Percentiles rank a stretch among this genome's conserved stretches.
Evolutionary conservation across 2,797 vertebrate species (phyloP).

Genomic region (Garrulus glandarius): DNA sequence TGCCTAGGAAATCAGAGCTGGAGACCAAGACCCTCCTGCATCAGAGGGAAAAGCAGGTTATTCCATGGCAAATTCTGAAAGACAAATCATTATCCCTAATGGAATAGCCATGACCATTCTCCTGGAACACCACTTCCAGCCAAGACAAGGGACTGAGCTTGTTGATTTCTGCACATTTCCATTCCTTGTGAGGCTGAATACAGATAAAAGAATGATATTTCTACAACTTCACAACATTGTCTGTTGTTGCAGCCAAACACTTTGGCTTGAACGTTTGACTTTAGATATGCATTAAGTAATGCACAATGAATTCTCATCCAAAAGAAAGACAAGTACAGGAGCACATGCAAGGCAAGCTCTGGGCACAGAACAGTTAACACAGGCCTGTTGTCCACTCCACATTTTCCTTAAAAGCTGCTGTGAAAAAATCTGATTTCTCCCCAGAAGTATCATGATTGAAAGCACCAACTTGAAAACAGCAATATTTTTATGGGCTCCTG

Average conservation of each 20-base stretch:
- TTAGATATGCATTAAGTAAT: neutral
- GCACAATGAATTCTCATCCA: neutral
- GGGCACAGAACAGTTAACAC: neutral
- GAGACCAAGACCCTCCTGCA: neutral
- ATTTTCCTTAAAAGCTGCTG: neutral
- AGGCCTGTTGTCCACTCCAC: neutral
- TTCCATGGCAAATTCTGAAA: neutral
- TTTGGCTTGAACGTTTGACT: constrained; percentile 1
- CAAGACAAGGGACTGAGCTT: neutral
- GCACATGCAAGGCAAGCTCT: neutral
- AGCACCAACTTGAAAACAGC: constrained; percentile 8
- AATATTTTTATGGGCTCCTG: constrained; percentile 30
- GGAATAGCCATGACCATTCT: neutral
- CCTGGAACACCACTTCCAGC: neutral
- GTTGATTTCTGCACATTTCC: neutral
- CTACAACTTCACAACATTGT: neutral
- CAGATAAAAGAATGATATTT: neutral
- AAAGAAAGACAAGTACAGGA: neutral
- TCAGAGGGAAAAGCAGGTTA: neutral
- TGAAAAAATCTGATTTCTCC: constrained; percentile 10
- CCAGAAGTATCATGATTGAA: constrained; percentile 20
- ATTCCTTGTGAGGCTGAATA: neutral
- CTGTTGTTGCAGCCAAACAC: neutral
- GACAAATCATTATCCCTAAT: neutral
- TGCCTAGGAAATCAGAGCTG: neutral